Evolutionary conservation across 1,140 invertebrate species (phyloP).

Genomic region (Ceratina australensis): DNA sequence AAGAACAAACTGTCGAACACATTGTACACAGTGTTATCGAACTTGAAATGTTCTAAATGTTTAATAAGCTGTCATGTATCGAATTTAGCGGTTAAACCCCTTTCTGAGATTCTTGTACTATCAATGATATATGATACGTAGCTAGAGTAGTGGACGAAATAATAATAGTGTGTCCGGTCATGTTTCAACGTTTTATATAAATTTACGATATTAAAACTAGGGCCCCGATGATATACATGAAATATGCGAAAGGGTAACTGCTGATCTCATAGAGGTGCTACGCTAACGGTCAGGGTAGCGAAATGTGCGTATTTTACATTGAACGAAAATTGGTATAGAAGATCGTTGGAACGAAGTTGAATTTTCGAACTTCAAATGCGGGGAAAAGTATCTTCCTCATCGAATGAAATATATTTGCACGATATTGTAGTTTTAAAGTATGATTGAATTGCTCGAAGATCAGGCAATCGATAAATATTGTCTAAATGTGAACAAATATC

Average conservation of each 20-base stretch:
- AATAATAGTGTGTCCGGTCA: constrained; percentile 7
- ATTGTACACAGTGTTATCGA: constrained; percentile 36
- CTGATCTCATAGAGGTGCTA: constrained; percentile 30
- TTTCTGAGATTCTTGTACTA: constrained; percentile 33
- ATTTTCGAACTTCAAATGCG: background rate
- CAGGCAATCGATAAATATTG: no score
- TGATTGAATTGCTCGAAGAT: no score
- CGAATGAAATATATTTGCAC: no score
- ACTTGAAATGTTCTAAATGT: constrained; percentile 31
- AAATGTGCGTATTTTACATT: constrained; percentile 24
- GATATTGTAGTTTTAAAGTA: no score
- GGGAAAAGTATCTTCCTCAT: background rate
- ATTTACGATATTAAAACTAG: background rate
- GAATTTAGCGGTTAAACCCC: constrained; percentile 7
- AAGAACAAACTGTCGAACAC: constrained; percentile 50
- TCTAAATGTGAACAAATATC: background rate
- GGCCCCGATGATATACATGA: no score
- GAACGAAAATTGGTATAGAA: background rate
- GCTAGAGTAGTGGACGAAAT: background rate
- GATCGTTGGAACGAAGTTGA: background rate
- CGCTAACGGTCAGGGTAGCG: background rate
- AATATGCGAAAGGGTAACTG: constrained; percentile 12
- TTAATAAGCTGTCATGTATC: constrained; percentile 18
- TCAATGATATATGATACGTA: constrained; percentile 12
- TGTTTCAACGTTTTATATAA: constrained; percentile 12